Evolutionary conservation across 1,140 invertebrate species (phyloP).

Genomic region (Scaptomyza hsui): DNA sequence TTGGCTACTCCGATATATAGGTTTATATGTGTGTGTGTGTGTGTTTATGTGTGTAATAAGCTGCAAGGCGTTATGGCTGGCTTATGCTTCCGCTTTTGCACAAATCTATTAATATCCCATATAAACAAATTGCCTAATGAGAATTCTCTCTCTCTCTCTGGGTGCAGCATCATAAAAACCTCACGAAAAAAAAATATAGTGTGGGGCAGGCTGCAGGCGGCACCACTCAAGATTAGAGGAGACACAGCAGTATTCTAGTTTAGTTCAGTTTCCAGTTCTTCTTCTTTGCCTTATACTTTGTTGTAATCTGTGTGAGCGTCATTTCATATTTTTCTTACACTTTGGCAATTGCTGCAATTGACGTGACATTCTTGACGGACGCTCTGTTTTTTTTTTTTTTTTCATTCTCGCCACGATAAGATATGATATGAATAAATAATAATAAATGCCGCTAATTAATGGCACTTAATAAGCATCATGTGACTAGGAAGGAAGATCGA

Average conservation of each 20-base stretch:
- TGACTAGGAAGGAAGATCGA: slow-evolving; percentile 6
- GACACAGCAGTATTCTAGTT: slow-evolving; percentile 18
- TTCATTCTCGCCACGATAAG: neutral
- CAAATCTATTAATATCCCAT: slow-evolving; percentile 48
- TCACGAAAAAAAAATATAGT: neutral
- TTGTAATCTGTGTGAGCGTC: slow-evolving; percentile 49
- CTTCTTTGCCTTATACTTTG: neutral
- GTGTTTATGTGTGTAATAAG: no score
- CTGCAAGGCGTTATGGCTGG: neutral
- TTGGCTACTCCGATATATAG: slow-evolving; percentile 46
- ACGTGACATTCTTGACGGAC: slow-evolving; percentile 29
- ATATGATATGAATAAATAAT: slow-evolving; percentile 40
- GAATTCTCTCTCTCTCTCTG: no score
- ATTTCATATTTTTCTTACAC: slow-evolving; percentile 63
- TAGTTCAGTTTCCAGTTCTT: slow-evolving; percentile 14
- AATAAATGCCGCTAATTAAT: slow-evolving; percentile 55
- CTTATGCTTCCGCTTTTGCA: slow-evolving; percentile 35
- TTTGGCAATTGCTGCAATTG: slow-evolving; percentile 29
- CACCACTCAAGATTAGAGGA: slow-evolving; percentile 16
- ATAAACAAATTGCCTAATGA: slow-evolving; percentile 31
- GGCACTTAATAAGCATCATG: slow-evolving; percentile 38
- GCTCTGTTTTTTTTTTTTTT: slow-evolving; percentile 3
- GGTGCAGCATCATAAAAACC: slow-evolving; percentile 10
- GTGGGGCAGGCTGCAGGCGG: slow-evolving; percentile 12
- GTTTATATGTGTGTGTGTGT: neutral